Evolutionary conservation across 2,888 invertebrate species (phyloP), one percentile per base, ranked within the genome.

Genomic region (Platypus cylindrus): DNA sequence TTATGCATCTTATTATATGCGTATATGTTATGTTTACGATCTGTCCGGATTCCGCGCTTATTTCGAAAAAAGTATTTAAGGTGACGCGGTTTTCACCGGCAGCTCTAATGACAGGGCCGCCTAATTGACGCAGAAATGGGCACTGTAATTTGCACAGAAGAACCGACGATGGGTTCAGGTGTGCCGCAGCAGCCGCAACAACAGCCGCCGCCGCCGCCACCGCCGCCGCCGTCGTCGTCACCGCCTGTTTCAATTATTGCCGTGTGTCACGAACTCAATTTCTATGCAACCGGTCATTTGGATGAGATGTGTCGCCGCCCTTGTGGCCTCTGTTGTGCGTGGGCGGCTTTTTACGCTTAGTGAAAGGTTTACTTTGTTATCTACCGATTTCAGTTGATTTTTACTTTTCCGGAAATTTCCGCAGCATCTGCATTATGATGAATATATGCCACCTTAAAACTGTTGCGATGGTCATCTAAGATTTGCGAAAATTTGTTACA

Each of bases 51-150:
- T n/a, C n/a, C n/a, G n/a, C n/a, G n/a, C n/a, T n/a, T n/a, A n/a
- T n/a, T n/a, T n/a, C n/a, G n/a, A n/a, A n/a, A n/a, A n/a, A n/a
- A n/a, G n/a, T n/a, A n/a, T n/a, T n/a, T n/a, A n/a, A 48, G 53
- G 51, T 53, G 51, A 52, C 54, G 52, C 48, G 47, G 47, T 51
- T 50, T 51, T 49, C 46, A 52, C 48, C 51, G 52, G 51, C 53
- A 51, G 47, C 48, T 48, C 50, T 61, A 60, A 61, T 61, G 52
- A 61, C 59, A 60, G 58, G 58, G 55, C 58, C 48, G 47, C 47
- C 57, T 61, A 61, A 60, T 60, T 61, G 60, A 56, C 52, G 57
- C 52, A 52, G 57, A 58, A 48, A 59, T 58, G 61, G 58, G 57
- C 56, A 53, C 56, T 59, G 52, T 60, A 60, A 61, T 61, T 57